Evolutionary conservation across 1,140 invertebrate genomes (phyloP).

Genomic region (Chrysoperla carnea): DNA sequence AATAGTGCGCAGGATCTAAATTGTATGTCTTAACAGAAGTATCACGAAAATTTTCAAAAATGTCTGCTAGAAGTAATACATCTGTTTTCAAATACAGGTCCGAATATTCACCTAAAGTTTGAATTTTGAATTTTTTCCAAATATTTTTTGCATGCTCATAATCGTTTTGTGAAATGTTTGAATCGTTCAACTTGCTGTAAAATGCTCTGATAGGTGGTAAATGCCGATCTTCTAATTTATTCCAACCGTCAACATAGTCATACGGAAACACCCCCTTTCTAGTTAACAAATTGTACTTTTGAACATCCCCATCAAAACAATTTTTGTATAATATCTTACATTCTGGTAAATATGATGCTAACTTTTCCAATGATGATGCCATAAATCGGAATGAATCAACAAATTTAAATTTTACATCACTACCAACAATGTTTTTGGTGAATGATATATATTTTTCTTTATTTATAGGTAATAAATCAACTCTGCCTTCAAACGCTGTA

Average conservation of each 20-base stretch:
- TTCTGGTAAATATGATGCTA: constrained; percentile 8
- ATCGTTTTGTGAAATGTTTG: constrained; percentile 14
- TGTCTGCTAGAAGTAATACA: constrained; percentile 21
- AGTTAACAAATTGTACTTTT: constrained; percentile 13
- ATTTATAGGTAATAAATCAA: constrained; percentile 8
- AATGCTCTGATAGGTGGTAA: constrained; percentile 17
- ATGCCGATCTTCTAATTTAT: constrained; percentile 14
- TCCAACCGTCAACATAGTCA: constrained; percentile 14
- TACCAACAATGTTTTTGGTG: constrained; percentile 7
- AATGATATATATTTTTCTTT: constrained; percentile 14
- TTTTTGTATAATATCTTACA: background rate
- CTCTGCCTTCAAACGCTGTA: constrained; percentile 2
- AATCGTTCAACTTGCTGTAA: constrained; percentile 15
- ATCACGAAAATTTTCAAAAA: constrained; percentile 28
- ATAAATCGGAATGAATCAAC: constrained; percentile 13
- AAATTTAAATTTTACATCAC: constrained; percentile 9
- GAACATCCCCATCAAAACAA: constrained; percentile 4
- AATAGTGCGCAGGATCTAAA: constrained; percentile 19
- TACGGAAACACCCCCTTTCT: constrained; percentile 18
- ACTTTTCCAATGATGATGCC: constrained; percentile 8
- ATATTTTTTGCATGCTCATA: constrained; percentile 23
- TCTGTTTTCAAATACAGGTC: constrained; percentile 24
- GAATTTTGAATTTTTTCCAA: constrained; percentile 22
- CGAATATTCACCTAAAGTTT: constrained; percentile 21
- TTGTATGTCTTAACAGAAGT: constrained; percentile 14